Conservation (phyloP, 1,140 invertebrate species). For the Ips typographus region DNA sequence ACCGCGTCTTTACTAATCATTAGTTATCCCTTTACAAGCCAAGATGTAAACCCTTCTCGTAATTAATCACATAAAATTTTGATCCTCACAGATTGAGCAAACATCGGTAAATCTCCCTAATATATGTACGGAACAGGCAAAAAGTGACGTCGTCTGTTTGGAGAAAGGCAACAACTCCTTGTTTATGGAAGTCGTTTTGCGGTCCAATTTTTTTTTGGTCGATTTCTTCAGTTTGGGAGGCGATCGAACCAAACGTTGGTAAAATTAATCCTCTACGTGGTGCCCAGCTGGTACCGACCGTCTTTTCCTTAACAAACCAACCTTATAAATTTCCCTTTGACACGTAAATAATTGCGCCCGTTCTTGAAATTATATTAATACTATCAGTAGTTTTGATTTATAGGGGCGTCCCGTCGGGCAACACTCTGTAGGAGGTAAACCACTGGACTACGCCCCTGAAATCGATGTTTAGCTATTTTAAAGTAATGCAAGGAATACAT, state of each 20-base stretch:
- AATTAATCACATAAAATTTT: slow-evolving; percentile 39
- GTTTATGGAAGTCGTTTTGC: slow-evolving; percentile 2
- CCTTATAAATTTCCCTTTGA: slow-evolving; percentile 32
- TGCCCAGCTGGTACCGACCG: slow-evolving; percentile 15
- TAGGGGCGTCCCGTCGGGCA: slow-evolving; percentile 18
- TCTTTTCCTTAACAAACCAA: slow-evolving; percentile 26
- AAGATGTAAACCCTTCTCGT: slow-evolving; percentile 38
- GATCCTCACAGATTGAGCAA: slow-evolving; percentile 32
- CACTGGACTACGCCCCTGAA: slow-evolving; percentile 31
- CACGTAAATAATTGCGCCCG: slow-evolving; percentile 33
- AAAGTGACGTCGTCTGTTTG: slow-evolving; percentile 12
- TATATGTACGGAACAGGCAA: slow-evolving; percentile 26
- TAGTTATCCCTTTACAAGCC: slow-evolving; percentile 39
- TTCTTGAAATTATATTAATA: slow-evolving; percentile 35
- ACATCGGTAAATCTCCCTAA: slow-evolving; percentile 38
- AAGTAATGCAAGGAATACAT: too few relatives aligned
- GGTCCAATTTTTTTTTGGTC: neutral
- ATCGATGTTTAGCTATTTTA: neutral
- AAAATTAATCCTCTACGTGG: slow-evolving; percentile 21
- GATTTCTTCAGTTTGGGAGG: neutral
- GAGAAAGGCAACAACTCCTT: neutral
- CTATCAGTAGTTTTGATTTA: slow-evolving; percentile 36
- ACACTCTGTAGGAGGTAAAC: slow-evolving; percentile 25
- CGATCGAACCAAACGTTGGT: slow-evolving; percentile 1
- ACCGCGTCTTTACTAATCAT: slow-evolving; percentile 39